Base-by-base conservation (phyloP, 64 coral and sea anemone genomes). In the Porites lutea region DNA sequence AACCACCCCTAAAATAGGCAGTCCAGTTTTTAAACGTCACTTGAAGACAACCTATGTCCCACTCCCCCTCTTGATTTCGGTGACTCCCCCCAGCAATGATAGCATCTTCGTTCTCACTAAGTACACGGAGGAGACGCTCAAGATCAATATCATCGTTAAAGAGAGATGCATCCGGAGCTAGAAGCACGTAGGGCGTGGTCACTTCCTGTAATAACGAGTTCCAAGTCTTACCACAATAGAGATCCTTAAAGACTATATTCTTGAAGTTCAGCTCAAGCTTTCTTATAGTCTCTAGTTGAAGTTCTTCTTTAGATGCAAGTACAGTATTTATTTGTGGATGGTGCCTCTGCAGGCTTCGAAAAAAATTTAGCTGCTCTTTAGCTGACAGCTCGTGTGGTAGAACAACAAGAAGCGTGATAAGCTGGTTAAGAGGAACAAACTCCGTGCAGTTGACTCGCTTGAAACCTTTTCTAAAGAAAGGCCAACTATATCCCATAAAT, bases 11-110 rank as follows among this genome's bases (percentile, higher is more conserved):
- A 59, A 88, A 91, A 8, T 71, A 79, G 22, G 90, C 64, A 18
- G 96, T 98, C 87, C 94, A 99, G 65, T 99, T 96, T 65, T 86
- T 86, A 37, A 99, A 88, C 13, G 74, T 86, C 10, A 95, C 89
- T 73, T 99, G 97, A 52, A 90, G 94, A 79, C 97, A 99, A 6
- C 97, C 97, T 47, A 99, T 96, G 60, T 85, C 92, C 97, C 97
- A 99, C 21, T 92, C 45, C 45, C 94, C 97, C 5, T 84, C 71
- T 52, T 83, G 88, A 43, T 93, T 92, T 19, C 94, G 90, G 86
- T 94, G 84, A 13, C 91, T 90, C 5, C 97, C 97, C 18, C 94
- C 94, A 19, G 88, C 92, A 19, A 99, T 83, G 14, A 93, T 15
- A 3, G 91, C 88, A 4, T 99, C 92, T 0, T 91, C 74, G 71